Evolutionary conservation across 2,113 vertebrate species (phyloP).

Genomic region (Garra rufa): DNA sequence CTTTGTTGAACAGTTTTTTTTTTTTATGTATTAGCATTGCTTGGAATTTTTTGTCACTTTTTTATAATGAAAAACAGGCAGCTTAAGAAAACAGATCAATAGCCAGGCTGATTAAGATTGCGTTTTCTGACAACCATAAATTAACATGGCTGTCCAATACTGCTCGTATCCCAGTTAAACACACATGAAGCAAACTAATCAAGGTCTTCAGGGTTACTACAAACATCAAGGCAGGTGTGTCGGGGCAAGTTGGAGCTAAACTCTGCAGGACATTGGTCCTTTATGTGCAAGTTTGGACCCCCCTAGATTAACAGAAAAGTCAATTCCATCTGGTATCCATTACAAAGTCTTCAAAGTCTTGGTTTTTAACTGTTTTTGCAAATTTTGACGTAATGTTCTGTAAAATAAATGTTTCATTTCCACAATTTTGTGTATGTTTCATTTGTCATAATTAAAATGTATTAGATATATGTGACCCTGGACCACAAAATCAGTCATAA

Average conservation of each 20-base stretch:
- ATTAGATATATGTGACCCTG: no score
- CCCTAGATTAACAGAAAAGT: background rate
- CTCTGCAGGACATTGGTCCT: background rate
- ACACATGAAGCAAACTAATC: background rate
- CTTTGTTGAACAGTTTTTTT: background rate
- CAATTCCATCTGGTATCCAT: background rate
- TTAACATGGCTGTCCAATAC: background rate
- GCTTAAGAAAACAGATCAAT: background rate
- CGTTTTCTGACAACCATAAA: background rate
- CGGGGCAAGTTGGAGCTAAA: background rate
- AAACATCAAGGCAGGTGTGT: background rate
- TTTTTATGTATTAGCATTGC: background rate
- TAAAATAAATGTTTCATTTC: background rate
- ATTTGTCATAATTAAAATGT: background rate
- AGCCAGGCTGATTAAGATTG: background rate
- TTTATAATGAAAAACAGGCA: background rate
- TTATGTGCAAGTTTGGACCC: background rate
- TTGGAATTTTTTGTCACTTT: background rate
- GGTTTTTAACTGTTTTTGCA: background rate
- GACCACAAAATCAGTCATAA: no score
- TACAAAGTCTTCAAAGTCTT: background rate
- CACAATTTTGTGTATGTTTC: background rate
- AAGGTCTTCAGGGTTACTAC: background rate
- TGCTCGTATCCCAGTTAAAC: background rate
- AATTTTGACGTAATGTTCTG: background rate